phyloP scores from a whole-genome alignment of 2,113 vertebrate genomes.

The Neotragus moschatus region DNA sequence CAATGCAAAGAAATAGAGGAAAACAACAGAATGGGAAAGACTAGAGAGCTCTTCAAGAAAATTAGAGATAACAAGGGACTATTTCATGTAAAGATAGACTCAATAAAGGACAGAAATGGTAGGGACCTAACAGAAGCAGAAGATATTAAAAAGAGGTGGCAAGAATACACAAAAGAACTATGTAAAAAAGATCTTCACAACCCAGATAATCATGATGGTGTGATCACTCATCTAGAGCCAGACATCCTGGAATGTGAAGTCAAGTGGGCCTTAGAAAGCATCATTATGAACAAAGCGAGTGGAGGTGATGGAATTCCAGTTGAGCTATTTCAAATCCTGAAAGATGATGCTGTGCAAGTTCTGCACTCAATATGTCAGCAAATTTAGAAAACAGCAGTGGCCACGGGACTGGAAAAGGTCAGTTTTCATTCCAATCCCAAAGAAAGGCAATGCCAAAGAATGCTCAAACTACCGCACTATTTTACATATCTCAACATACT shows the following conservation, averaged over 20 bases:
- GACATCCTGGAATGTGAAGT: background rate
- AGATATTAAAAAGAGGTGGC: background rate
- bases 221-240: background rate
- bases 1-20: background rate
- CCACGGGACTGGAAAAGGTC: background rate
- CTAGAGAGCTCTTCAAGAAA: background rate
- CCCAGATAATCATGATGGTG: background rate
- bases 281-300: background rate
- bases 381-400: background rate
- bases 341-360: background rate
- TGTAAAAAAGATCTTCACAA: background rate
- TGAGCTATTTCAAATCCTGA: background rate
- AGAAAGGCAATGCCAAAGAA: background rate
- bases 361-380: background rate
- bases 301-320: background rate
- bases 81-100: background rate
- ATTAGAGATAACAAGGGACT: background rate
- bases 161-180: background rate
- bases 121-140: background rate
- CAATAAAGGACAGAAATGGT: background rate
- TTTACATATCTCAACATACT: background rate
- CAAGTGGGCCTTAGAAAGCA: background rate
- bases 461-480: accelerated
- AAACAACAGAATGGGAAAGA: background rate
- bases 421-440: background rate